phyloP scores from a whole-genome alignment of 1,140 invertebrate genomes.

The Drosophila arizonae region DNA sequence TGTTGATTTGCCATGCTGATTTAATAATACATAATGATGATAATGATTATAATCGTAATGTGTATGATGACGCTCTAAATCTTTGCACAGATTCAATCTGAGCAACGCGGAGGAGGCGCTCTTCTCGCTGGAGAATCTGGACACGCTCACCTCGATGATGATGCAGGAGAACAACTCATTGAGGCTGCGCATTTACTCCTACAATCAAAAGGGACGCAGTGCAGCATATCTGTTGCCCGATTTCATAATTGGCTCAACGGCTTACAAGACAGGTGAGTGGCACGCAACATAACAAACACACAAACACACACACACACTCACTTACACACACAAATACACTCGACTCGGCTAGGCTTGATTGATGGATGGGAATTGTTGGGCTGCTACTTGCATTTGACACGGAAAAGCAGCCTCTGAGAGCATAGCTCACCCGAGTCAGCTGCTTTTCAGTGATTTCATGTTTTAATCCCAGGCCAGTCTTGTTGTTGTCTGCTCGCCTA shows the following conservation, averaged over 20 bases:
- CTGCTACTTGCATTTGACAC: conserved; percentile 59
- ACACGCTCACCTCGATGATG: conserved; percentile 78
- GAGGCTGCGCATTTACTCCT: conserved; percentile 77
- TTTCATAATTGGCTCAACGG: conserved; percentile 81
- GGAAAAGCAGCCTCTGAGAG: conserved; percentile 19
- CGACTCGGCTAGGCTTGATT: conserved; percentile 26
- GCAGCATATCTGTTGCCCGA: conserved; percentile 72
- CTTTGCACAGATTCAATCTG: conserved; percentile 72
- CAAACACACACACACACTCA: conserved; percentile 1
- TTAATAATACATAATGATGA: conserved; percentile 57
- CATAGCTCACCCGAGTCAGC: conserved; percentile 15
- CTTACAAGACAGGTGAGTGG: conserved; percentile 81
- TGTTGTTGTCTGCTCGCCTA: background rate
- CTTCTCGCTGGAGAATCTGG: conserved; percentile 79
- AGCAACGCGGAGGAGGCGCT: conserved; percentile 80
- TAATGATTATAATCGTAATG: conserved; percentile 19
- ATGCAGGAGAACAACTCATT: conserved; percentile 81
- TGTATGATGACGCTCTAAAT: too few relatives aligned
- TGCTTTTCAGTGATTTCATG: conserved; percentile 50
- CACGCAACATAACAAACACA: conserved; percentile 36
- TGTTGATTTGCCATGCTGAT: conserved; percentile 68
- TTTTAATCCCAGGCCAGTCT: conserved; percentile 54
- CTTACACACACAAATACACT: background rate
- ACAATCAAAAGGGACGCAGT: conserved; percentile 82
- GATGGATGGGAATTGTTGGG: conserved; percentile 33